A percentile compares a stretch with the other conserved stretches of the same genome.
These are phyloP conservation scores for Phalloptychus januarius DNA, from an alignment of 2,797 vertebrate genomes.

Conservation along the genomic window DNA sequence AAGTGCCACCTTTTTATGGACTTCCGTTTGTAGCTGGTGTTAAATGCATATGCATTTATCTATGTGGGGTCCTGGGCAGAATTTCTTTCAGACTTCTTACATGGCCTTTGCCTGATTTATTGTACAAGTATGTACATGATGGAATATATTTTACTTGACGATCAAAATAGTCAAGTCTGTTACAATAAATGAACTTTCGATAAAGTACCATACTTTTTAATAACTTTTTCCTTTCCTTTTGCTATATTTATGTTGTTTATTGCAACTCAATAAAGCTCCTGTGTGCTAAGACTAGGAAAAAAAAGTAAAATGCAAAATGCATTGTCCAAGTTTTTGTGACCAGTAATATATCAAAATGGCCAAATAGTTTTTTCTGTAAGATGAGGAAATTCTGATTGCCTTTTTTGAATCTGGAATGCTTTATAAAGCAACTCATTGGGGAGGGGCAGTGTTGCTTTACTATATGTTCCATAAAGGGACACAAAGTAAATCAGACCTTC, in stretches of 20 bases:
- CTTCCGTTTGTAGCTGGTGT: background rate
- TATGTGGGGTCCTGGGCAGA: background rate
- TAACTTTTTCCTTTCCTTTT: background rate
- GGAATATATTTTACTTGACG: background rate
- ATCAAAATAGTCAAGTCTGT: background rate
- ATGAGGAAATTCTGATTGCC: background rate
- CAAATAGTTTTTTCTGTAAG: background rate
- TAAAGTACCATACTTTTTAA: background rate
- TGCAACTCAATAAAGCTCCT: background rate
- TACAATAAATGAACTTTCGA: background rate
- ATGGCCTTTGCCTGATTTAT: background rate
- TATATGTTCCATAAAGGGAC: background rate
- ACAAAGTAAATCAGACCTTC: background rate
- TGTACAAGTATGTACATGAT: background rate
- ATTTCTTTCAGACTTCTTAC: background rate
- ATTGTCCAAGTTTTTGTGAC: background rate
- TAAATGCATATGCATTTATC: background rate
- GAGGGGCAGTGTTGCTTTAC: background rate
- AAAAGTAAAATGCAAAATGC: background rate
- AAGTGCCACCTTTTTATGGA: slow-evolving; percentile 3
- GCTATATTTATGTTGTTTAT: background rate
- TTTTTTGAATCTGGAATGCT: background rate
- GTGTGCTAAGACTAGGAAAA: background rate
- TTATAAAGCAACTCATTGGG: background rate
- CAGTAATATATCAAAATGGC: background rate